These are phyloP conservation scores for Zele albiditarsus DNA, from an alignment of 2,888 invertebrate genomes.

Conservation along the genomic window DNA sequence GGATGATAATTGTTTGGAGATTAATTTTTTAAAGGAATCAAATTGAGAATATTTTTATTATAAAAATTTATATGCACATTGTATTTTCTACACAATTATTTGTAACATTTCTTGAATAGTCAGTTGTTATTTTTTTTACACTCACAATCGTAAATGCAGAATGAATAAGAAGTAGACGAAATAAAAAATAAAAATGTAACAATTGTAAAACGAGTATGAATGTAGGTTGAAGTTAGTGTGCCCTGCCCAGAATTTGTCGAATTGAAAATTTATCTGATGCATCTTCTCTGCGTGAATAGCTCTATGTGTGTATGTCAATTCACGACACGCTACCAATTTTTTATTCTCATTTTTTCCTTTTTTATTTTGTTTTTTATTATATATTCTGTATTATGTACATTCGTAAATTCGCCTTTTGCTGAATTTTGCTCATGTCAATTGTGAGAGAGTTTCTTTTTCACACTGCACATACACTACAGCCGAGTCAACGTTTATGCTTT, in stretches of 20 bases:
- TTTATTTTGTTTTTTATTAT: conserved; percentile 8
- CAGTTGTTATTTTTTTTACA: too few relatives aligned
- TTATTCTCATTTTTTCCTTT: conserved; percentile 38
- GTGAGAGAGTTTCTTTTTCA: background rate
- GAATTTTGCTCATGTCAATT: background rate
- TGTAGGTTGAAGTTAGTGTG: background rate
- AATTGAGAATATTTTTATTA: too few relatives aligned
- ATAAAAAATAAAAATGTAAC: background rate
- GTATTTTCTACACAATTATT: too few relatives aligned
- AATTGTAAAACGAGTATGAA: background rate
- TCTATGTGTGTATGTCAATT: conserved; percentile 10
- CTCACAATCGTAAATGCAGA: too few relatives aligned
- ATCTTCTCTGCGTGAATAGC: conserved; percentile 23
- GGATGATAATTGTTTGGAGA: too few relatives aligned
- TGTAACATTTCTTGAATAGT: too few relatives aligned
- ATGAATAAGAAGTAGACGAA: conserved; percentile 18
- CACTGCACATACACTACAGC: background rate
- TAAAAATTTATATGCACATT: too few relatives aligned
- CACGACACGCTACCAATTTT: conserved; percentile 26
- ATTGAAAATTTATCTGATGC: conserved; percentile 70
- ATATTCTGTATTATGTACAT: background rate
- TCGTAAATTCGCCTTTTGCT: background rate
- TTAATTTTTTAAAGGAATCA: too few relatives aligned
- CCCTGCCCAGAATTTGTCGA: conserved; percentile 67
- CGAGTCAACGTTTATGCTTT: background rate